phyloP scores from a whole-genome alignment of 92 coral and sea anemone species.

The Palythoa heliodiscus region DNA sequence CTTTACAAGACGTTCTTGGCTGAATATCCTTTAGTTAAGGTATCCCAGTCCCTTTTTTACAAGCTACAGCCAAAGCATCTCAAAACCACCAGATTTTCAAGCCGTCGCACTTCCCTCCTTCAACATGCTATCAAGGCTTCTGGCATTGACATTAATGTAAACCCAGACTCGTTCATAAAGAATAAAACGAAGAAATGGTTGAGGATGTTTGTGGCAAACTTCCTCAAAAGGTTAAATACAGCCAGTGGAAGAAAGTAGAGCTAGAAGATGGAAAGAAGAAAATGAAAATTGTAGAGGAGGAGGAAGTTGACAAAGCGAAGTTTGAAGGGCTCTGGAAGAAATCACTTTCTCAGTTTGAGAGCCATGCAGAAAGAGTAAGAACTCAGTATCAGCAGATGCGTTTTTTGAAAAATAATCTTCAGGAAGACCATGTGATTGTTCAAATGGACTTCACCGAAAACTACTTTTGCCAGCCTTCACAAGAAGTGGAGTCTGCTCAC shows the following conservation, averaged over 20 bases:
- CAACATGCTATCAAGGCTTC: slow-evolving; percentile 15
- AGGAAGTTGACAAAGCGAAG: slow-evolving; percentile 17
- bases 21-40: slow-evolving; percentile 7
- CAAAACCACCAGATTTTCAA: slow-evolving; percentile 23
- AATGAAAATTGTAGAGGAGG: slow-evolving; percentile 22
- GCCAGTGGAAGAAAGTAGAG: slow-evolving; percentile 59
- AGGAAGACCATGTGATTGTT: slow-evolving; percentile 42
- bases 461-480: slow-evolving; percentile 3
- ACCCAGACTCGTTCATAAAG: slow-evolving; percentile 1
- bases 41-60: slow-evolving; percentile 18
- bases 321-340: slow-evolving; percentile 24
- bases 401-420: slow-evolving; percentile 44
- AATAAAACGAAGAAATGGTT: background rate
- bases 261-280: slow-evolving; percentile 48
- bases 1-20: slow-evolving; percentile 25
- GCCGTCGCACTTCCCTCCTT: slow-evolving; percentile 37
- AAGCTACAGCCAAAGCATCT: slow-evolving; percentile 22
- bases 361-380: slow-evolving; percentile 45
- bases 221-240: slow-evolving; percentile 21
- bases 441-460: slow-evolving; percentile 61
- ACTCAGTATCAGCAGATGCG: slow-evolving; percentile 56
- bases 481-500: slow-evolving; percentile 50
- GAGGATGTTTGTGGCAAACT: background rate
- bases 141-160: slow-evolving; percentile 19
- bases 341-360: slow-evolving; percentile 43